phyloP scores from a whole-genome alignment of 2,113 vertebrate genomes.

The Pygoscelis antarcticus region DNA sequence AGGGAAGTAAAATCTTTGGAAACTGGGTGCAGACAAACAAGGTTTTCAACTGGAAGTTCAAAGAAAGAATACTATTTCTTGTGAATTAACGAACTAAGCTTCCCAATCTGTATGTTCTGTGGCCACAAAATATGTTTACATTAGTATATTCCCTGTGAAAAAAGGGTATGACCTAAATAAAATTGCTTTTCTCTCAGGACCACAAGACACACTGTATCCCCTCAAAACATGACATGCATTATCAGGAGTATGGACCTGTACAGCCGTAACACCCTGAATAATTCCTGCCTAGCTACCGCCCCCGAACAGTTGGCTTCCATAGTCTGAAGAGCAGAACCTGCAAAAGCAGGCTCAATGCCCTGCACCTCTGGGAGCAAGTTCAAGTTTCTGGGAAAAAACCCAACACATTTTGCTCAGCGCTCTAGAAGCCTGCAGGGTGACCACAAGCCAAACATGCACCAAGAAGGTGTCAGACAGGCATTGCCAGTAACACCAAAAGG shows the following conservation, averaged over 20 bases:
- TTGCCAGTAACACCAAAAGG: background rate
- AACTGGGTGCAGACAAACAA: background rate
- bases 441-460: fast-evolving
- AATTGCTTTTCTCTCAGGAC: background rate
- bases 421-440: no score
- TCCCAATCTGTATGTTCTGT: background rate
- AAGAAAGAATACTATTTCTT: background rate
- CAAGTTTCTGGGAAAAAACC: background rate
- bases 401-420: no score
- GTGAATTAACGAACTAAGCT: background rate
- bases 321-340: background rate
- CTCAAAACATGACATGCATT: fast-evolving
- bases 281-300: no score
- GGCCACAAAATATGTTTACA: fast-evolving
- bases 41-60: background rate
- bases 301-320: fast-evolving
- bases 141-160: background rate
- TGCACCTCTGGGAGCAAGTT: no score
- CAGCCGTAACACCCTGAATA: fast-evolving
- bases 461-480: fast-evolving
- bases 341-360: background rate
- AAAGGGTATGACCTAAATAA: background rate
- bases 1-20: background rate
- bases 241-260: background rate
- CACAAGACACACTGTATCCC: background rate